Evolutionary conservation across 2,797 vertebrate species (phyloP), one percentile per base, ranked within the genome.

Genomic region (Pangasius mekongensis): DNA sequence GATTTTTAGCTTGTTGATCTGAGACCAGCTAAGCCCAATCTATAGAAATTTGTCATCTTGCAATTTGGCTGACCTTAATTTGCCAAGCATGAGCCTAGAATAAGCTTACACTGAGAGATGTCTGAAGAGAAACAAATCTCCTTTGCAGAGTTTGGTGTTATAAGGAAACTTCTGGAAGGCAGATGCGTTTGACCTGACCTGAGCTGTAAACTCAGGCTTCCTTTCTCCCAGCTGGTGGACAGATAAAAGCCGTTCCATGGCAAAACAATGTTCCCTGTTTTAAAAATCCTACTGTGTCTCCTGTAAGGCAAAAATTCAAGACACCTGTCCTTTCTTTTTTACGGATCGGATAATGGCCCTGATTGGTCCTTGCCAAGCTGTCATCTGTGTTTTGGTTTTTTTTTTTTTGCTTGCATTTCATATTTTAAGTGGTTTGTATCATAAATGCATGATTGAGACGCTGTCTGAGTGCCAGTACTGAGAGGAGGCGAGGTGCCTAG

Each of bases 401-500:
- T 39, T 39, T 83, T 86, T 27, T 88, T 60, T 1, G 6, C 22
- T 87, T 69, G 82, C 80, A 83, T 87, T 83, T 66, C n/a, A 67
- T 82, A 56, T 74, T 83, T 67, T 52, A 62, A 84, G 58, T 60
- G 60, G 58, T 83, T 76, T 71, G 49, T 89, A 84, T 87, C 49
- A 73, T 85, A 60, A 87, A 87, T 81, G 62, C 86, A 84, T 88
- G 78, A 84, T 87, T 89, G 77, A 87, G 58, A 60, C 52, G 62
- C 84, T 71, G 85, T 90, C 81, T 76, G 71, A 74, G 77, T 89
- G 87, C 69, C 89, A 87, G 86, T 16, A 36, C 80, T 87, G 60
- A 87, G 56, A 62, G 43, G 60, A 66, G 90, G 87, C 90, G 49
- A 56, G 5, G 83, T 84, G 88, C 87, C 91, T 76, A 91, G 86